Percentiles rank a stretch among this genome's conserved stretches.
These are phyloP conservation scores for Pollenia angustigena DNA, from an alignment of 2,888 invertebrate species.

Conservation along the genomic window DNA sequence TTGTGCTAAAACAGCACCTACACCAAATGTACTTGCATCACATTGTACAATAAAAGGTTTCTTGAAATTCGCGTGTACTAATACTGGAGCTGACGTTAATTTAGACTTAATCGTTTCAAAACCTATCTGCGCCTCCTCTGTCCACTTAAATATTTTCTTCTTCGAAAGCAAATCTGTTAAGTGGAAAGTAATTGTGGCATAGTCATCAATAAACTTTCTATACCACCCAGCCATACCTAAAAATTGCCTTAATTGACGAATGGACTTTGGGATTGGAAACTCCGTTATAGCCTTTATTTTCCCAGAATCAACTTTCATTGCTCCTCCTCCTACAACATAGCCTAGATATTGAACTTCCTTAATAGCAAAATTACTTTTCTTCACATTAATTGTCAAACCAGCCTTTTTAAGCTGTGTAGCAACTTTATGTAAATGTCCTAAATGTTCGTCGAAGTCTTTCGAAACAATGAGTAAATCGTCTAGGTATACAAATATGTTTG, in stretches of 20 bases:
- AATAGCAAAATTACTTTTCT: neutral
- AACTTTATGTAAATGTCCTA: neutral
- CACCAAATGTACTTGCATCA: too few species aligned
- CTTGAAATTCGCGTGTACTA: too few species aligned
- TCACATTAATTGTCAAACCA: neutral
- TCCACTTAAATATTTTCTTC: neutral
- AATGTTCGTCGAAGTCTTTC: too few species aligned
- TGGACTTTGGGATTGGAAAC: neutral
- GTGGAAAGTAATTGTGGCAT: neutral
- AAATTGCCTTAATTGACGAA: slow-evolving; percentile 1
- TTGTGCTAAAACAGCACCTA: too few species aligned
- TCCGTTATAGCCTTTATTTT: neutral
- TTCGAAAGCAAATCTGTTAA: neutral
- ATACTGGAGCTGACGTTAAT: too few species aligned
- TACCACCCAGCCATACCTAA: neutral
- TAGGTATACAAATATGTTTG: neutral
- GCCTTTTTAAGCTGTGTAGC: neutral
- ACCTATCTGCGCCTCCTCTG: neutral
- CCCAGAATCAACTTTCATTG: neutral
- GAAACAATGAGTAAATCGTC: neutral
- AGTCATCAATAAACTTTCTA: neutral
- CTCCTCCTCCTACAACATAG: neutral
- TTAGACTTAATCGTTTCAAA: too few species aligned
- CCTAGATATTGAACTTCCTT: slow-evolving; percentile 1
- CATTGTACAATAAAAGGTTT: too few species aligned